Conservation (phyloP, 2,888 invertebrate genomes). For the Xylota segnis region DNA sequence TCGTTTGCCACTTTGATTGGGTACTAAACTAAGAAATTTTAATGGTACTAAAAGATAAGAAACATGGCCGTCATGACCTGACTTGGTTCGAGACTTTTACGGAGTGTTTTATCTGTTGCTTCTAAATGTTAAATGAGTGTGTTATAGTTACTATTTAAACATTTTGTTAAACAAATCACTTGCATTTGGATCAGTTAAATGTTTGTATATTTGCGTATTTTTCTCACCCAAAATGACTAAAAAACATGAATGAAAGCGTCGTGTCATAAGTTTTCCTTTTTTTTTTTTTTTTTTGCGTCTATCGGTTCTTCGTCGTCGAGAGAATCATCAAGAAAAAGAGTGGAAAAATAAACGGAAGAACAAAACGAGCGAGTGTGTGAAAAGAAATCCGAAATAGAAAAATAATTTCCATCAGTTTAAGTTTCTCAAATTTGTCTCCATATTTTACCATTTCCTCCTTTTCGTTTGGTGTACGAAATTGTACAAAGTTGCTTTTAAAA, state of each 20-base stretch:
- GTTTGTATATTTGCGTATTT: conserved; percentile 4
- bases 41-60: conserved; percentile 69
- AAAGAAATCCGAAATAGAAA: conserved; percentile 37
- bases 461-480: neutral
- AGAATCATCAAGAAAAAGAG: conserved; percentile 36
- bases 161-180: conserved; percentile 11
- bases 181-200: conserved; percentile 18
- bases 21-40: conserved; percentile 56
- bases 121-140: conserved; percentile 46
- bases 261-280: conserved; percentile 66
- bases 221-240: conserved; percentile 11
- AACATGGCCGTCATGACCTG: conserved; percentile 69
- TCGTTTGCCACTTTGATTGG: neutral
- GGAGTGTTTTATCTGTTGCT: conserved; percentile 71
- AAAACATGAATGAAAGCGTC: conserved; percentile 69
- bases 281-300: conserved; percentile 53
- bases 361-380: conserved; percentile 56
- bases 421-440: conserved; percentile 2
- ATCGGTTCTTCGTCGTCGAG: conserved; percentile 57
- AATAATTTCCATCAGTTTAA: conserved; percentile 10
- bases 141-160: conserved; percentile 30
- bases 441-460: neutral
- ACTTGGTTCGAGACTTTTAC: conserved; percentile 54
- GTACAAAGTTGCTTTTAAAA: neutral
- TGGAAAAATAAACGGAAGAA: conserved; percentile 50